Evolutionary conservation across 2,113 vertebrate genomes (phyloP), one percentile per base, ranked within the genome.

Genomic region (Lonchura striata): DNA sequence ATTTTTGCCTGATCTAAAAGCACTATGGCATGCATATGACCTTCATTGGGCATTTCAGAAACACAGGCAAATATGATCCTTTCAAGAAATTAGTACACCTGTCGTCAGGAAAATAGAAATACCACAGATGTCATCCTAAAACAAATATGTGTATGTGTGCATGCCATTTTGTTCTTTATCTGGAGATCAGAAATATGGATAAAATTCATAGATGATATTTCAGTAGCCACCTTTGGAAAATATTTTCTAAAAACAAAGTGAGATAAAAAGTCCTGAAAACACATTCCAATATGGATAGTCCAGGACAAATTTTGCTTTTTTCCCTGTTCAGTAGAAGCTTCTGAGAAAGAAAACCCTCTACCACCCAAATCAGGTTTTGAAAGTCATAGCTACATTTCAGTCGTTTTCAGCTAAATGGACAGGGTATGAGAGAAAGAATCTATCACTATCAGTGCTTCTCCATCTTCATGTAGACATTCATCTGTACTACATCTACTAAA

Each of bases 71-170:
- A 27, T 2, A 69, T 15, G 31, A 70, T 6, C 7, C 50, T 79
- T 64, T 37, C 1, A 3, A 79, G 25, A 69, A 80, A 76, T 60
- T 60, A 54, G 4, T 47, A 27, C 15, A 54, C 3, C 16, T 17
- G 14, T 46, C 50, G 39, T n/a, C 8, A 39, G 27, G 75, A 39
- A 66, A 84, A 81, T 9, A 57, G 11, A 16, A 92, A 63, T 14
- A 54, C 11, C 11, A 56, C 18, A 63, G 16, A 68, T 21, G 5
- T 75, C 20, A 78, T 86, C 30, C 41, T 81, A 25, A 88, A 83
- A 41, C 7, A 69, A 53, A 6, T n/a, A 5, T 19, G 4, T 22
- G 1, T 46, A 1, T 46, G 7, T 53, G 13, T 39, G 5, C 2
- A 1, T 33, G 39, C 4, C 18, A 7, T 25, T 64, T 87, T 64